Evolutionary conservation across 1,140 invertebrate species (phyloP).

Genomic region (Eupristina koningsbergeri): DNA sequence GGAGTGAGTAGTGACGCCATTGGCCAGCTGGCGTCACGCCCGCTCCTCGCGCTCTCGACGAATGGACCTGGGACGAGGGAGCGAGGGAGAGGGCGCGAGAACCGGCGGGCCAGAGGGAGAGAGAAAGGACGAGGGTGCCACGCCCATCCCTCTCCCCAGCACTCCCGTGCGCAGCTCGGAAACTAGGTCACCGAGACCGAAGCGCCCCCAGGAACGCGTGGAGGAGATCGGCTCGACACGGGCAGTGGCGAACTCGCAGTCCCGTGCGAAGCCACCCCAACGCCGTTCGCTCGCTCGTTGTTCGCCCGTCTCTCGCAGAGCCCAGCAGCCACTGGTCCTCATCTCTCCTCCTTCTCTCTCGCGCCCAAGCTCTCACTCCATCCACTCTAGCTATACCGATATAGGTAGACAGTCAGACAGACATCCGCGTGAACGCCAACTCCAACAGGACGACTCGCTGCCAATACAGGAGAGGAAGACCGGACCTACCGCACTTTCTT

Average conservation of each 20-base stretch:
- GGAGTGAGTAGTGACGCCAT: conserved; percentile 46
- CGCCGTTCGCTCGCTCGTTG: conserved; percentile 60
- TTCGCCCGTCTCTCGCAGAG: conserved; percentile 8
- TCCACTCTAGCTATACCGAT: background rate
- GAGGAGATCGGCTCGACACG: conserved; percentile 56
- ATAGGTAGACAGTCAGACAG: background rate
- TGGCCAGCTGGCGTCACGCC: conserved; percentile 59
- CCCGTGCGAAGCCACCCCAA: conserved; percentile 69
- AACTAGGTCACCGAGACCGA: conserved; percentile 68
- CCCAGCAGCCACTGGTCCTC: conserved; percentile 36
- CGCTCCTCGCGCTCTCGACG: conserved; percentile 51
- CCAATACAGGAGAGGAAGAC: conserved; percentile 17
- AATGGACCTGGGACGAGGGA: background rate
- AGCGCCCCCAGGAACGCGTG: conserved; percentile 58
- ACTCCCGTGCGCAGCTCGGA: conserved; percentile 38
- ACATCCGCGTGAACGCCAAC: background rate
- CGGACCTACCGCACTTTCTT: background rate
- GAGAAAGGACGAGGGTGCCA: conserved; percentile 15
- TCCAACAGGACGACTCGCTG: background rate
- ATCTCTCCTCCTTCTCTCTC: conserved; percentile 27
- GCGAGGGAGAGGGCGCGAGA: background rate
- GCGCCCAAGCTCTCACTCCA: background rate
- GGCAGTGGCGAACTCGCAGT: conserved; percentile 61
- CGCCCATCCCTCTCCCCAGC: conserved; percentile 17
- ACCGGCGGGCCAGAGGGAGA: background rate